Evolutionary conservation across 2,797 vertebrate species (phyloP).

Genomic region (Mormyrops attenuatus): DNA sequence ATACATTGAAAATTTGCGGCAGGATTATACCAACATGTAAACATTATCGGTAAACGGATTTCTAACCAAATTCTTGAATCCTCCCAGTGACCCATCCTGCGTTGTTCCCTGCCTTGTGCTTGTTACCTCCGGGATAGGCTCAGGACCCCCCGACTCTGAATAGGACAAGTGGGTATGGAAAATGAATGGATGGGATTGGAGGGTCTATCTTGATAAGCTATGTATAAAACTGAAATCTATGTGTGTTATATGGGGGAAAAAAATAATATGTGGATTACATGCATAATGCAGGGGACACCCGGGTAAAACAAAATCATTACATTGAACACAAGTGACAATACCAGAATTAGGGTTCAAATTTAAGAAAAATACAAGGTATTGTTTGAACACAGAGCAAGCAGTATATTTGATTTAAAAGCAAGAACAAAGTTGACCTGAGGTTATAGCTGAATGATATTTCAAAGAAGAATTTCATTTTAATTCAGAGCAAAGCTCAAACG

Average conservation of each 20-base stretch:
- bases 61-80: background rate
- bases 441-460: background rate
- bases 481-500: background rate
- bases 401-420: background rate
- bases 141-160: background rate
- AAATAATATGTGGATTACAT: background rate
- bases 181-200: background rate
- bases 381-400: background rate
- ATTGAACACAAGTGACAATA: background rate
- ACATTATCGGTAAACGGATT: background rate
- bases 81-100: background rate
- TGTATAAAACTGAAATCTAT: background rate
- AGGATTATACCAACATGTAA: background rate
- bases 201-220: background rate
- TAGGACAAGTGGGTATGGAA: background rate
- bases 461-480: background rate
- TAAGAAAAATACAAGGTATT: background rate
- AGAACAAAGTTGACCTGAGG: background rate
- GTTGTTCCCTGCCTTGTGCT: background rate
- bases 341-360: background rate
- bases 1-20: background rate
- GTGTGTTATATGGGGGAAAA: background rate
- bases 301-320: background rate
- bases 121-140: background rate
- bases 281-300: background rate